These are phyloP conservation scores for Morelia viridis DNA, from an alignment of 2,797 vertebrate genomes.

Conservation along the genomic window DNA sequence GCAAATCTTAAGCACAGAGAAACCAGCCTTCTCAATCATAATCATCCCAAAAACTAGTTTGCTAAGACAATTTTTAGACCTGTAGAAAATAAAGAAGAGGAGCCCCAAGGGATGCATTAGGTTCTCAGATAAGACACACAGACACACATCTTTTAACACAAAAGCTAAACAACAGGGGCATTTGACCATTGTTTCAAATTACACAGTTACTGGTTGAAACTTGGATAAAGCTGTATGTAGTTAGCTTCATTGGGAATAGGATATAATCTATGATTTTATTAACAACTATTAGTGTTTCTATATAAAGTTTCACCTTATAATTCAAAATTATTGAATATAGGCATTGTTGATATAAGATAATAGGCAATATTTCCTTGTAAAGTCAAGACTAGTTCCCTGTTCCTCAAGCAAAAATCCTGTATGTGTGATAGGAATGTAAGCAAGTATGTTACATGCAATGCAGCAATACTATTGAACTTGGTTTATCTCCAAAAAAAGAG, in stretches of 20 bases:
- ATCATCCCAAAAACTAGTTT: conserved; percentile 14
- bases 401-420: background rate
- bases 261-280: background rate
- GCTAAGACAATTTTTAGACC: background rate
- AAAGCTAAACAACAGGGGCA: background rate
- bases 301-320: background rate
- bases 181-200: background rate
- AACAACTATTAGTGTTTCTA: background rate
- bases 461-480: background rate
- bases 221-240: background rate
- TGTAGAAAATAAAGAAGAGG: background rate
- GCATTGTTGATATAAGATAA: background rate
- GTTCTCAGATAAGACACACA: background rate
- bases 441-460: background rate
- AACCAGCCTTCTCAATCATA: background rate
- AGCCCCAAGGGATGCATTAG: background rate
- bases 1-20: background rate
- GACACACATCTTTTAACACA: background rate
- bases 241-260: background rate
- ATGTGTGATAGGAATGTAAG: background rate
- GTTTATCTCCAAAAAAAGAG: background rate
- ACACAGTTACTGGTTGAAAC: background rate
- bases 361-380: background rate
- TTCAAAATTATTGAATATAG: background rate
- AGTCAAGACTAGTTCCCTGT: background rate